These are phyloP conservation scores for Papilio xuthus DNA, from an alignment of 1,140 invertebrate species.

Conservation along the genomic window DNA sequence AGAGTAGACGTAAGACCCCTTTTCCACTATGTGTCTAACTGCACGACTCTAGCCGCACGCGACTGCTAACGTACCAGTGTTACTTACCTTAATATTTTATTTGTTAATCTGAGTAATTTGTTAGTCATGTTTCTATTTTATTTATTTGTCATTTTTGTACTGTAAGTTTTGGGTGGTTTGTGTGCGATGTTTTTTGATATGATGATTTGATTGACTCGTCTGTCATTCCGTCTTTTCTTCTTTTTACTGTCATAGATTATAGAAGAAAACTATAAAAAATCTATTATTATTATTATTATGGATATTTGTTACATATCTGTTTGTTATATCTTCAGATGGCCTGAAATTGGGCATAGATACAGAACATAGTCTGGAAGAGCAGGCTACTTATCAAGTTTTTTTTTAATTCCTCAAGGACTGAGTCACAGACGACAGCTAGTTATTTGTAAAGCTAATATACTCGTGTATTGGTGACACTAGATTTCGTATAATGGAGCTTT, in stretches of 20 bases:
- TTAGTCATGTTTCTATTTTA: constrained; percentile 21
- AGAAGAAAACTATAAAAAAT: neutral
- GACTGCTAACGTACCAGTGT: neutral
- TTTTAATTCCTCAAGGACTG: too few relatives aligned
- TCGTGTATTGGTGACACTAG: too few relatives aligned
- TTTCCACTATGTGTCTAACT: neutral
- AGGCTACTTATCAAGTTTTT: too few relatives aligned
- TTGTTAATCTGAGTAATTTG: neutral
- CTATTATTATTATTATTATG: too few relatives aligned
- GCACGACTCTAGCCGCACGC: neutral
- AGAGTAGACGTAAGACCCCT: neutral
- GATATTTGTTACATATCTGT: too few relatives aligned
- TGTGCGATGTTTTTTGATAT: neutral
- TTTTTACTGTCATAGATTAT: constrained; percentile 9
- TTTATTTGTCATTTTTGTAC: constrained; percentile 1
- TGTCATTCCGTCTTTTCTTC: constrained; percentile 1
- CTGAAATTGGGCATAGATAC: too few relatives aligned
- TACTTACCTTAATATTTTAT: neutral
- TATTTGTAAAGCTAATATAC: too few relatives aligned
- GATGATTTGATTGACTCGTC: neutral
- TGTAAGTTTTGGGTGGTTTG: neutral
- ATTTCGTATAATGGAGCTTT: too few relatives aligned
- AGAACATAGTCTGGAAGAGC: too few relatives aligned
- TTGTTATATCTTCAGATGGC: too few relatives aligned
- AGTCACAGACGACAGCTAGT: too few relatives aligned